Conservation (phyloP, 2,797 vertebrate genomes). For the Pseudotriccus pelzelni region DNA sequence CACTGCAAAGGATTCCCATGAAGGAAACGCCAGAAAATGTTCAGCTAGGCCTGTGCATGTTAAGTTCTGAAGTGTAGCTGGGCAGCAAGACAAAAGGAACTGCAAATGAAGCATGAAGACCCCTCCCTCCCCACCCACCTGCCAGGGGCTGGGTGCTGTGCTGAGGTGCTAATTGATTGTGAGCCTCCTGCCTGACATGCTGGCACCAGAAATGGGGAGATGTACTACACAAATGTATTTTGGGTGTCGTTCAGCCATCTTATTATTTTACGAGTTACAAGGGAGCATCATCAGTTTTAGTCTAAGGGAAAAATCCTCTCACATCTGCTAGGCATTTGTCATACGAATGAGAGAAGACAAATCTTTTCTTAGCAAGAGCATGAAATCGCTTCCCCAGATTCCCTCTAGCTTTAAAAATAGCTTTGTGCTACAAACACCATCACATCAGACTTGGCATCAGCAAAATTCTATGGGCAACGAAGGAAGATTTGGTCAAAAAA, state of each 20-base stretch:
- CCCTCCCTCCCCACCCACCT: background rate
- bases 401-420: slow-evolving; percentile 53
- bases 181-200: background rate
- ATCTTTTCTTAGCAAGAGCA: slow-evolving; percentile 42
- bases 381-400: slow-evolving; percentile 36
- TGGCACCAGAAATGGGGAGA: background rate
- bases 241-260: background rate
- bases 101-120: slow-evolving; percentile 14
- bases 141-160: background rate
- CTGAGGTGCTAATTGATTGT: slow-evolving; percentile 44
- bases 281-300: background rate
- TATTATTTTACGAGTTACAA: background rate
- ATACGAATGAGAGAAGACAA: slow-evolving; percentile 6
- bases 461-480: slow-evolving; percentile 14
- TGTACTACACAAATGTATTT: background rate
- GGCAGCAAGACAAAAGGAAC: background rate
- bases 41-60: background rate
- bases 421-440: slow-evolving; percentile 35
- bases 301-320: slow-evolving; percentile 32
- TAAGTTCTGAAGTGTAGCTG: background rate
- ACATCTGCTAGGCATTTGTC: slow-evolving; percentile 28
- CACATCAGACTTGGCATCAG: slow-evolving; percentile 36
- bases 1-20: background rate
- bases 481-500: slow-evolving; percentile 37
- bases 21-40: background rate